phyloP scores from a whole-genome alignment of 1,140 invertebrate species.

The Tetragonula clypearis region DNA sequence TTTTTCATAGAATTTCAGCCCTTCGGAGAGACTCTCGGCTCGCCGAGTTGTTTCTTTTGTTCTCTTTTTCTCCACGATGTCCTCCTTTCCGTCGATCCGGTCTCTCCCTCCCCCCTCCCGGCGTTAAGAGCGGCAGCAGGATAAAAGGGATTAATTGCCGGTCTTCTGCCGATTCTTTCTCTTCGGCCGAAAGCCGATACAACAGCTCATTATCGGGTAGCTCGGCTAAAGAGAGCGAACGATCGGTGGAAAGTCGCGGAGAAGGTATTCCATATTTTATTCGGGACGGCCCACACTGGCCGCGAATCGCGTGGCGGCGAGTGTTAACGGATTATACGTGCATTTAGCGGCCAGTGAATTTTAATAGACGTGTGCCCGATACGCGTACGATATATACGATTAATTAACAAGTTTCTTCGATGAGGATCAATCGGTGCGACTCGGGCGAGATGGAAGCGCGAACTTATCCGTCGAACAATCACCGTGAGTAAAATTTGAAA shows the following conservation, averaged over 20 bases:
- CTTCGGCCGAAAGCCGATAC: conserved; percentile 50
- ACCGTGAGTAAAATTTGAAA: no score
- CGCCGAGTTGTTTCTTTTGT: no score
- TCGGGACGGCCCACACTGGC: background rate
- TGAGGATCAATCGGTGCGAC: background rate
- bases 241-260: conserved; percentile 5
- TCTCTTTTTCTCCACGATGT: background rate
- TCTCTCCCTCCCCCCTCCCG: background rate
- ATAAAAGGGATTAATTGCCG: conserved; percentile 64
- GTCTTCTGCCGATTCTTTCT: conserved; percentile 16
- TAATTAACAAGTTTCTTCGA: background rate
- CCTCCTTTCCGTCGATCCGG: conserved; percentile 21
- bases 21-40: background rate
- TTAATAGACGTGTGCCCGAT: background rate
- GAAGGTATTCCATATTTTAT: conserved; percentile 44
- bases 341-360: conserved; percentile 33
- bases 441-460: no score
- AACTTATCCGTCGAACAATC: no score
- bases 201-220: conserved; percentile 50
- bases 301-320: background rate
- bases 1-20: conserved; percentile 1
- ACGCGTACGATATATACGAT: background rate
- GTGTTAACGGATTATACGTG: conserved; percentile 27
- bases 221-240: conserved; percentile 22
- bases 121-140: background rate